These are phyloP conservation scores for Drosophila kokeensis DNA, from an alignment of 2,888 invertebrate genomes.

Conservation along the genomic window DNA sequence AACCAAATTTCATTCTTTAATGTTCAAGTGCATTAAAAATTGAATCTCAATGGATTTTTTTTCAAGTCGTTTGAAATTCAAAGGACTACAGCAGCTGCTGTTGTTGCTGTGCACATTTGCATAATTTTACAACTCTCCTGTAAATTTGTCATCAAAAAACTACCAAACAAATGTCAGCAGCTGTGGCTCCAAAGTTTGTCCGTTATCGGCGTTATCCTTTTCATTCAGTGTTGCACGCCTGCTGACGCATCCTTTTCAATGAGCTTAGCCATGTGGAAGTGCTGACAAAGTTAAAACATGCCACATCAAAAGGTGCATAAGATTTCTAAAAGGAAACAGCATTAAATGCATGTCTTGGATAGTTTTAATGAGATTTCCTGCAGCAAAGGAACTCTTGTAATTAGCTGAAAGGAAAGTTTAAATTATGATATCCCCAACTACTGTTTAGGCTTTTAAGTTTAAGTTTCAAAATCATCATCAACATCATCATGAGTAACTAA, in stretches of 20 bases:
- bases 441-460: background rate
- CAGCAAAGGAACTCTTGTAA: conserved; percentile 16
- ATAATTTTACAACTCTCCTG: conserved; percentile 48
- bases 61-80: conserved; percentile 27
- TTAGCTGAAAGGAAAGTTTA: conserved; percentile 13
- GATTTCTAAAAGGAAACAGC: conserved; percentile 6
- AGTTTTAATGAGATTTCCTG: conserved; percentile 23
- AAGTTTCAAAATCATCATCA: too few species aligned
- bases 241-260: conserved; percentile 17
- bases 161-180: conserved; percentile 38
- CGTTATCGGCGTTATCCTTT: conserved; percentile 5
- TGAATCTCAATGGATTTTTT: background rate
- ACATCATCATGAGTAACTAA: background rate
- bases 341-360: conserved; percentile 11
- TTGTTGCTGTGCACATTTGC: conserved; percentile 36
- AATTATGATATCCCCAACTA: background rate
- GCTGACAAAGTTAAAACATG: conserved; percentile 1
- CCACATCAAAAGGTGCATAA: conserved; percentile 22
- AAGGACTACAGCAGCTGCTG: conserved; percentile 34
- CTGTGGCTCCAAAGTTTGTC: conserved; percentile 39
- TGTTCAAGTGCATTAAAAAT: conserved; percentile 8
- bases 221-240: conserved; percentile 17
- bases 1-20: conserved; percentile 8
- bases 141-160: conserved; percentile 46
- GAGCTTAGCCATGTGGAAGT: background rate